Evolutionary conservation across 1,140 invertebrate genomes (phyloP), one percentile per base, ranked within the genome.

Genomic region (Apocrypta bakeri): DNA sequence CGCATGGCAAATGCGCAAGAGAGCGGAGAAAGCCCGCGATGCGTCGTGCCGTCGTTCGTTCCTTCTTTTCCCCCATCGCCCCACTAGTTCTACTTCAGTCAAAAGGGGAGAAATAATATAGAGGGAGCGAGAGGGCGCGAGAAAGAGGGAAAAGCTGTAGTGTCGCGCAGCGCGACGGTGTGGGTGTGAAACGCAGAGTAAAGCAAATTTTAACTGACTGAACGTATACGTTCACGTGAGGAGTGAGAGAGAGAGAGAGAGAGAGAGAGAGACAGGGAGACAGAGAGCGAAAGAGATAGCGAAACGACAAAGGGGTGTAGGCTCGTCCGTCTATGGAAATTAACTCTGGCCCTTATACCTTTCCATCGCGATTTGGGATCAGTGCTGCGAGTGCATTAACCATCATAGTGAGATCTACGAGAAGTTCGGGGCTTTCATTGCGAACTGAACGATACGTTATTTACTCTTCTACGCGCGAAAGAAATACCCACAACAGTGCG

Each of bases 261-360:
- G 66, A 69, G 29, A 31, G 66, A 69, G 66, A 69, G 66, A 69
- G 66, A 33, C 17, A 56, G 21, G n/a, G 48, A 56, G 17, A 56
- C 17, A n/a, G 48, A 56, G 17, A 56, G 48, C 1, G 17, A 2
- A 17, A n/a, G 1, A 56, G 1, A 42, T 7, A 42, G 40, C 1
- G 40, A 42, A 42, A 42, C 14, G 0, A 56, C 7, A 56, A 56
- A 56, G 48, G 48, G 48, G 17, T n/a, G 48, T 21, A n/a, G 48
- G 17, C 21, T 56, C 48, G 48, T 56, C 48, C 3, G 21, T 21
- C 33, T 37, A 12, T 14, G 48, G 12, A 17, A 48, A 48, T 12
- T 17, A 48, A 17, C 42, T 48, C 12, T 48, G 42, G 42, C 42
- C 42, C 42, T 12, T 11, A 17, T 48, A 42, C 14, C 40, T 14